A percentile compares a stretch with the other conserved stretches of the same genome.
phyloP scores from a whole-genome alignment of 2,888 invertebrate species.

The Dicycla oo region DNA sequence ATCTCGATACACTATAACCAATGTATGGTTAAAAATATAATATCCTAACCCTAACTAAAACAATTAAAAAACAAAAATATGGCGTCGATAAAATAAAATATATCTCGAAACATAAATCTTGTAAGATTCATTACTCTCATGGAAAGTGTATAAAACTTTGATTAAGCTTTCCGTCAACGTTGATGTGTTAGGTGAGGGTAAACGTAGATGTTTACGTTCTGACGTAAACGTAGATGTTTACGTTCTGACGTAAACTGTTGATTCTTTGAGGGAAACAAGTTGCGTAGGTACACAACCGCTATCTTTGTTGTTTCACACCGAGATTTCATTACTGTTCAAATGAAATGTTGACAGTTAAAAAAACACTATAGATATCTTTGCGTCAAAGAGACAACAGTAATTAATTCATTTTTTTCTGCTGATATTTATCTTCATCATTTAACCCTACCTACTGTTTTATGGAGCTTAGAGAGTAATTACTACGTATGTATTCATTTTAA shows the following conservation, averaged over 20 bases:
- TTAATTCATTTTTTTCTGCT: not conserved
- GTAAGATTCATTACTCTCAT: not conserved
- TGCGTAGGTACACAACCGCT: conserved; percentile 9
- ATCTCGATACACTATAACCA: too few species aligned
- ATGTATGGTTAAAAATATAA: too few species aligned
- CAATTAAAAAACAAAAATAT: too few species aligned
- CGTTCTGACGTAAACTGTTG: conserved; percentile 35
- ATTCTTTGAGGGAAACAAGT: conserved; percentile 44
- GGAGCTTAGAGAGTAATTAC: not conserved
- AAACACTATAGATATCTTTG: not conserved
- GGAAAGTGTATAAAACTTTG: conserved; percentile 28
- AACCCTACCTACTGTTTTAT: not conserved
- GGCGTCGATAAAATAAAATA: too few species aligned
- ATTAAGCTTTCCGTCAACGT: conserved; percentile 44
- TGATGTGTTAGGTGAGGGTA: conserved; percentile 27
- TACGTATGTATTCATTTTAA: not conserved
- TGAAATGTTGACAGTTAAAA: conserved; percentile 12
- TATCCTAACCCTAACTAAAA: too few species aligned
- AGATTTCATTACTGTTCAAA: conserved; percentile 26
- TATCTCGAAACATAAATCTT: not conserved
- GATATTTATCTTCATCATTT: too few species aligned
- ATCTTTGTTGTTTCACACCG: conserved; percentile 13
- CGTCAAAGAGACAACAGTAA: not conserved
- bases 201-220: too few species aligned
- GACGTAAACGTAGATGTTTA: conserved; percentile 45